Conservation (phyloP, 2,888 invertebrate species). For the Linnaemya tessellans region DNA sequence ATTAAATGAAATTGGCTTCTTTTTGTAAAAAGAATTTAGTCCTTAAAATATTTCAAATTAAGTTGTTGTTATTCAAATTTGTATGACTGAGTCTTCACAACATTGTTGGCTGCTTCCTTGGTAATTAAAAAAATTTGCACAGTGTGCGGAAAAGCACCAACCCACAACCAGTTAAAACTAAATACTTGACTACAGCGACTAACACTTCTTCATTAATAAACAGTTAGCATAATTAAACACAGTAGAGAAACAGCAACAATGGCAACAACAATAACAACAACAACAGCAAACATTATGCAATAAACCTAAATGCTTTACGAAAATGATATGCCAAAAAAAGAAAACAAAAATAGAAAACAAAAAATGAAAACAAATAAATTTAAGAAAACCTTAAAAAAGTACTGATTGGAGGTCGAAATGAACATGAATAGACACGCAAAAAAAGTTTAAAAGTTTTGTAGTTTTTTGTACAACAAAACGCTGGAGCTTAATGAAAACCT, state of each 20-base stretch:
- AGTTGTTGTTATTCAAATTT: neutral
- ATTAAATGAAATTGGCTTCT: no score
- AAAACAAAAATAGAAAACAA: constrained; percentile 25
- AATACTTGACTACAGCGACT: neutral
- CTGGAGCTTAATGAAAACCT: neutral
- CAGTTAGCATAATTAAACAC: constrained; percentile 44
- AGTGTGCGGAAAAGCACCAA: constrained; percentile 64
- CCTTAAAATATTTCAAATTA: neutral
- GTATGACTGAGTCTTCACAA: neutral
- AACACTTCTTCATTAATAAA: constrained; percentile 32
- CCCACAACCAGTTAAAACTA: constrained; percentile 5
- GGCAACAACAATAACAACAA: neutral
- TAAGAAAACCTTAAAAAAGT: constrained; percentile 58
- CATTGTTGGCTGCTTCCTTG: constrained; percentile 61
- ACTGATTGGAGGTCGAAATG: constrained; percentile 66
- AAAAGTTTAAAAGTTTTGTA: constrained; percentile 17
- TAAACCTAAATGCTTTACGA: constrained; percentile 54
- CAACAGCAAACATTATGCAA: constrained; percentile 59
- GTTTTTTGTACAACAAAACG: neutral
- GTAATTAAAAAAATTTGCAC: constrained; percentile 61
- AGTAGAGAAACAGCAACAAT: neutral
- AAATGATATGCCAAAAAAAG: constrained; percentile 48
- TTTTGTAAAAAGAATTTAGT: constrained; percentile 1
- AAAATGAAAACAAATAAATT: constrained; percentile 24
- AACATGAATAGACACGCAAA: constrained; percentile 55